phyloP scores from a whole-genome alignment of 30 jellyfish, hydroid and myxozoan species.

The Cassiopea andromeda region DNA sequence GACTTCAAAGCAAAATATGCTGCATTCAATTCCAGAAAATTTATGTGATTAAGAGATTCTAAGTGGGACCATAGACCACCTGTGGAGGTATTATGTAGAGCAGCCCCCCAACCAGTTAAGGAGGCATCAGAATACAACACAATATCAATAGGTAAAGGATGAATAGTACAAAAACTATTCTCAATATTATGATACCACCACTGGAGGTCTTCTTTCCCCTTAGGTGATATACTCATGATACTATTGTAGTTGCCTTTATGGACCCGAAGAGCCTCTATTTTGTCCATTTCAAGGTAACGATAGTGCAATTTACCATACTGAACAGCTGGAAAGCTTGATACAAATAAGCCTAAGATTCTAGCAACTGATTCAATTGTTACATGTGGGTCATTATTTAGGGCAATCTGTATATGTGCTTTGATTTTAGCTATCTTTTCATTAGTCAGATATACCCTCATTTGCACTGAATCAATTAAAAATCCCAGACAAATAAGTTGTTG shows the following conservation, averaged over 20 bases:
- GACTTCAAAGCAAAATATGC: conserved; percentile 18
- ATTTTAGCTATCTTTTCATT: no score
- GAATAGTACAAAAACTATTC: background rate
- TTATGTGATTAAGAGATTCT: conserved; percentile 1
- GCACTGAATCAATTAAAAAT: no score
- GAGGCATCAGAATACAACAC: conserved; percentile 69
- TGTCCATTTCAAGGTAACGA: no score
- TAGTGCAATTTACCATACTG: conserved; percentile 14
- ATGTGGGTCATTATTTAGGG: no score
- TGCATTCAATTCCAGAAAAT: no score
- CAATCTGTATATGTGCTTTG: no score
- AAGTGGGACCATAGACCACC: conserved; percentile 67
- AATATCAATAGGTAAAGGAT: conserved; percentile 8
- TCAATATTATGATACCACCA: no score
- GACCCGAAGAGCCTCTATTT: no score
- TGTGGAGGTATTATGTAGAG: conserved; percentile 17
- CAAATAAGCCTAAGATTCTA: conserved; percentile 12
- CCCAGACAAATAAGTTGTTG: conserved; percentile 18
- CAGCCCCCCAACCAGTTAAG: conserved; percentile 65
- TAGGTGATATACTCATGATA: conserved; percentile 15
- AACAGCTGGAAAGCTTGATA: conserved; percentile 59
- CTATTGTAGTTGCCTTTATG: no score
- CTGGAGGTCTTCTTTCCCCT: conserved; percentile 4
- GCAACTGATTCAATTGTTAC: conserved; percentile 20
- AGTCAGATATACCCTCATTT: no score